These are phyloP conservation scores for Cephalotes varians DNA, from an alignment of 2,888 invertebrate genomes.

Conservation along the genomic window DNA sequence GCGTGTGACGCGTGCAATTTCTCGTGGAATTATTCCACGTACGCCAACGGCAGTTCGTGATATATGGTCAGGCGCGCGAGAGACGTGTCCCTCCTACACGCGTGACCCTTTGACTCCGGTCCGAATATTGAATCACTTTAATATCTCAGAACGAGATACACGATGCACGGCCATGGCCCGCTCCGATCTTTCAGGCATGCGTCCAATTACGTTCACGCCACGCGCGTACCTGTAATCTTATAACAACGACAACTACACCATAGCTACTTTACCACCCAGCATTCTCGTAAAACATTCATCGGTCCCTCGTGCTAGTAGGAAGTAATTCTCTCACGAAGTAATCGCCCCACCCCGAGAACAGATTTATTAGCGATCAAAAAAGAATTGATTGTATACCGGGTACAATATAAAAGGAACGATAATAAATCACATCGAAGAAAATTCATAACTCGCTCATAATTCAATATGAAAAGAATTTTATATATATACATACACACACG, in stretches of 20 bases:
- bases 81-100: constrained; percentile 79
- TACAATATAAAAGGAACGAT: neutral
- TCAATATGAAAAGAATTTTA: neutral
- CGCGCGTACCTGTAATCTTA: constrained; percentile 48
- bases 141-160: constrained; percentile 75
- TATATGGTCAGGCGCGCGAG: constrained; percentile 74
- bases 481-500: no score
- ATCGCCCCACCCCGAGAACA: neutral
- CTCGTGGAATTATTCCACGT: constrained; percentile 76
- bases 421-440: neutral
- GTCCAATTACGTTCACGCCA: constrained; percentile 36
- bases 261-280: constrained; percentile 32
- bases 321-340: constrained; percentile 10
- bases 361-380: constrained; percentile 15
- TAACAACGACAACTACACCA: constrained; percentile 13
- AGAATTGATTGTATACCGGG: constrained; percentile 7
- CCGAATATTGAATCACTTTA: constrained; percentile 81
- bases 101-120: constrained; percentile 73
- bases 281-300: constrained; percentile 43
- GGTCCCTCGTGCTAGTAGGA: constrained; percentile 29
- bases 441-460: neutral
- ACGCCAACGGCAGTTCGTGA: constrained; percentile 76
- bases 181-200: constrained; percentile 32
- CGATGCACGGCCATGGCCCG: constrained; percentile 54
- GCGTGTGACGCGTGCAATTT: constrained; percentile 68